phyloP scores from a whole-genome alignment of 2,113 vertebrate species.

The Coptodon bakossiorum region DNA sequence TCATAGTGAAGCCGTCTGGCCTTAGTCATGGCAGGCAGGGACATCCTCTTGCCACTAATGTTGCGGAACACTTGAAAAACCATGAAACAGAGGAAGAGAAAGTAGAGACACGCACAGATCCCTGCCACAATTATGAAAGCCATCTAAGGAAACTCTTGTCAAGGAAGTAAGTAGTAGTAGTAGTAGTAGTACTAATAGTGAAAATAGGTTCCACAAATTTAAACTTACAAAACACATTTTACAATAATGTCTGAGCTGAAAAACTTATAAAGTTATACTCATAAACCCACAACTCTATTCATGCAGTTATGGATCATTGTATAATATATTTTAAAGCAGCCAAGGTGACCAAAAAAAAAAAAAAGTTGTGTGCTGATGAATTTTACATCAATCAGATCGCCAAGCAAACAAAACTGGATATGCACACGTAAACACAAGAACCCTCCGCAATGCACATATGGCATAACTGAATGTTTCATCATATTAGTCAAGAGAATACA shows the following conservation, averaged over 20 bases:
- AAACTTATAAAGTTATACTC: neutral
- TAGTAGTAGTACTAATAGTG: neutral
- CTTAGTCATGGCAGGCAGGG: constrained; percentile 91
- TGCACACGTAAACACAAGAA: neutral
- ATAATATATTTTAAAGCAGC: neutral
- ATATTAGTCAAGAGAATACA: neutral
- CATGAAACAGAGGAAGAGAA: constrained; percentile 97
- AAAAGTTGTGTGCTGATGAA: neutral
- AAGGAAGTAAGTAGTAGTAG: constrained; percentile 15
- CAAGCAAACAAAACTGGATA: neutral
- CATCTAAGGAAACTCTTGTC: constrained; percentile 76
- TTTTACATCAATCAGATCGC: neutral
- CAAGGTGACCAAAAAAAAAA: neutral
- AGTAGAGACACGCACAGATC: constrained; percentile 96
- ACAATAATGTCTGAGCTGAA: neutral
- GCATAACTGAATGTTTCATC: constrained; percentile 29
- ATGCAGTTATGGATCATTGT: neutral
- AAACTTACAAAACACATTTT: neutral
- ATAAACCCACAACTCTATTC: neutral
- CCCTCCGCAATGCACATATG: constrained; percentile 16
- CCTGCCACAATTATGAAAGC: constrained; percentile 97
- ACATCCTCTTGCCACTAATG: constrained; percentile 90
- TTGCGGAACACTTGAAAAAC: constrained; percentile 97
- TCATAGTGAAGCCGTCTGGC: constrained; percentile 93
- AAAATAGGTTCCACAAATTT: neutral